These are phyloP conservation scores for Hypomecis punctinalis DNA, from an alignment of 2,888 invertebrate genomes.

Conservation along the genomic window DNA sequence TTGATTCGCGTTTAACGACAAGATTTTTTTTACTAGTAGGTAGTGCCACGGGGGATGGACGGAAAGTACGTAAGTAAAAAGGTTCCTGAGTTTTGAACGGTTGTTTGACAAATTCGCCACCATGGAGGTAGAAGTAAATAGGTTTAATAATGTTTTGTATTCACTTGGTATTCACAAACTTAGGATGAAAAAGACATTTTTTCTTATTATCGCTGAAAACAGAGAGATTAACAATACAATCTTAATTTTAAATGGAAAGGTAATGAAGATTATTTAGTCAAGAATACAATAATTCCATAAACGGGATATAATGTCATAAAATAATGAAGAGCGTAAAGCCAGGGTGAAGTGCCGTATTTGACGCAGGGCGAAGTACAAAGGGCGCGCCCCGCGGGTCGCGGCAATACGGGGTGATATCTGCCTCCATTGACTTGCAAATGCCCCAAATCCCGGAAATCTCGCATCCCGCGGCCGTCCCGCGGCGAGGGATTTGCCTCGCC, in stretches of 20 bases:
- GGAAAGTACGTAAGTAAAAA: too few relatives aligned
- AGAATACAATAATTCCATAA: constrained; percentile 1
- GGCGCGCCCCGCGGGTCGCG: constrained; percentile 15
- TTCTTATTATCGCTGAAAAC: too few relatives aligned
- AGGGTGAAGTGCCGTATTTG: constrained; percentile 39
- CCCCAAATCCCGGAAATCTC: constrained; percentile 28
- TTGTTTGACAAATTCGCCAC: too few relatives aligned
- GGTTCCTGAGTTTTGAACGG: too few relatives aligned
- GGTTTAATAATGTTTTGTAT: too few relatives aligned
- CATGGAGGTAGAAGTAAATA: too few relatives aligned
- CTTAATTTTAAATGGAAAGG: neutral
- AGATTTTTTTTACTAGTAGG: too few relatives aligned
- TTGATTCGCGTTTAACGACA: too few relatives aligned
- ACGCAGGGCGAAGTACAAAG: constrained; percentile 34
- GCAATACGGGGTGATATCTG: constrained; percentile 20
- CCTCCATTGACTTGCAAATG: constrained; percentile 47
- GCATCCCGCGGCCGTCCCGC: constrained; percentile 22
- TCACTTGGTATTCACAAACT: too few relatives aligned
- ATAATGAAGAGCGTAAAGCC: constrained; percentile 36
- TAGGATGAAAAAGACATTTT: too few relatives aligned
- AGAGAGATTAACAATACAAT: neutral
- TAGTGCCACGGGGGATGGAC: too few relatives aligned
- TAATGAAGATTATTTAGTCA: neutral
- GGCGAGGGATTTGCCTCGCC: constrained; percentile 32
- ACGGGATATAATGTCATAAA: constrained; percentile 25